Percentiles rank a stretch among this genome's conserved stretches.
Evolutionary conservation across 1,140 invertebrate species (phyloP).

Genomic region (Nomia melanderi): DNA sequence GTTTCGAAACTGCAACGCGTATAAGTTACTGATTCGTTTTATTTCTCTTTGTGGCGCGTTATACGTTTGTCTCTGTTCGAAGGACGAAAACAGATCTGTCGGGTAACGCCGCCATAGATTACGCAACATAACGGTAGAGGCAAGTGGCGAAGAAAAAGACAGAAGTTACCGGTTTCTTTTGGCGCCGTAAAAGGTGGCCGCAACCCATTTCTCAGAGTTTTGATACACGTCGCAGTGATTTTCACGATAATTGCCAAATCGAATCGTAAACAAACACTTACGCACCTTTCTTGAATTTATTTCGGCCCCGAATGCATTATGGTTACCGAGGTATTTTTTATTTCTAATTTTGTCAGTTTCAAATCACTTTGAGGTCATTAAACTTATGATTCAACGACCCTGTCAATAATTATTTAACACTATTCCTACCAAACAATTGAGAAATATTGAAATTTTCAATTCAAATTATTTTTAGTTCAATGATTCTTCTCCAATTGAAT

Average conservation of each 20-base stretch:
- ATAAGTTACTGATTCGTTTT: slow-evolving; percentile 14
- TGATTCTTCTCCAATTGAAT: too few relatives aligned
- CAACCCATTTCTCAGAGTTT: slow-evolving; percentile 26
- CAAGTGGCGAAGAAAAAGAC: slow-evolving; percentile 17
- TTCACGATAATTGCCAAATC: neutral
- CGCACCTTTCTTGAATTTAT: too few relatives aligned
- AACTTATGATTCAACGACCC: too few relatives aligned
- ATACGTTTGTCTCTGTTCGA: slow-evolving; percentile 8
- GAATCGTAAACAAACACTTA: neutral
- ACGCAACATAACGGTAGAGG: slow-evolving; percentile 49
- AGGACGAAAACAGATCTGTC: slow-evolving; percentile 40
- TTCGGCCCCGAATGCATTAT: too few relatives aligned
- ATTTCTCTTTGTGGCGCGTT: slow-evolving; percentile 7
- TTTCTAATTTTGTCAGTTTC: too few relatives aligned
- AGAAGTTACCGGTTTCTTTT: slow-evolving; percentile 43
- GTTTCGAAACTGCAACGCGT: slow-evolving; percentile 10
- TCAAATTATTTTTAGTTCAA: too few relatives aligned
- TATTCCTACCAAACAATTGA: too few relatives aligned
- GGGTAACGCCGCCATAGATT: slow-evolving; percentile 31
- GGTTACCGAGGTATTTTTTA: too few relatives aligned
- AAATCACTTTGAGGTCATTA: too few relatives aligned
- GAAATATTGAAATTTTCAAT: too few relatives aligned
- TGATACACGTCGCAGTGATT: neutral
- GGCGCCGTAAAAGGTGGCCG: slow-evolving; percentile 18
- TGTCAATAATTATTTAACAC: too few relatives aligned